These are phyloP conservation scores for Eulemur rufifrons DNA, from an alignment of 2,113 vertebrate species.

Conservation along the genomic window DNA sequence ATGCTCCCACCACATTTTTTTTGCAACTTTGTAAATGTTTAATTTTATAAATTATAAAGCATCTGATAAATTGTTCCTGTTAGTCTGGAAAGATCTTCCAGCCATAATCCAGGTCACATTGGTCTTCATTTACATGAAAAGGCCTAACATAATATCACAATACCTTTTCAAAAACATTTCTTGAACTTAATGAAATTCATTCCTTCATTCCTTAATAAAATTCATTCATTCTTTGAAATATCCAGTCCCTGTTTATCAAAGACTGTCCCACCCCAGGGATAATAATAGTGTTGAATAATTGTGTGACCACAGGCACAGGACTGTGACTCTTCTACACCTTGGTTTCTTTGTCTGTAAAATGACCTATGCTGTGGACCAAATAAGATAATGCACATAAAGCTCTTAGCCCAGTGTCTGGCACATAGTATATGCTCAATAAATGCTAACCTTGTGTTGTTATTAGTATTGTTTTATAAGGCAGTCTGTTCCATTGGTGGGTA, in stretches of 20 bases:
- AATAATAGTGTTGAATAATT: background rate
- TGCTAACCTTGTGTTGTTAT: background rate
- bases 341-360: background rate
- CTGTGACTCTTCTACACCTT: background rate
- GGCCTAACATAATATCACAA: background rate
- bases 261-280: background rate
- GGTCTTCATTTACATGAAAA: background rate
- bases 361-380: background rate
- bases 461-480: background rate
- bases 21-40: background rate
- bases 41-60: background rate
- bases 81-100: background rate
- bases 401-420: background rate
- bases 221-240: conserved; percentile 27
- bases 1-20: background rate
- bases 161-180: conserved; percentile 27
- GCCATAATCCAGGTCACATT: conserved; percentile 37
- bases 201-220: background rate
- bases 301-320: background rate
- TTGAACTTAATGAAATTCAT: conserved; percentile 33
- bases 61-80: background rate
- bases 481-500: background rate
- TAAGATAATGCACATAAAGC: background rate
- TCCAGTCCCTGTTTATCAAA: background rate
- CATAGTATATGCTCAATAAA: background rate